Conservation (phyloP, 2,113 vertebrate genomes). For the Eulemur rufifrons region DNA sequence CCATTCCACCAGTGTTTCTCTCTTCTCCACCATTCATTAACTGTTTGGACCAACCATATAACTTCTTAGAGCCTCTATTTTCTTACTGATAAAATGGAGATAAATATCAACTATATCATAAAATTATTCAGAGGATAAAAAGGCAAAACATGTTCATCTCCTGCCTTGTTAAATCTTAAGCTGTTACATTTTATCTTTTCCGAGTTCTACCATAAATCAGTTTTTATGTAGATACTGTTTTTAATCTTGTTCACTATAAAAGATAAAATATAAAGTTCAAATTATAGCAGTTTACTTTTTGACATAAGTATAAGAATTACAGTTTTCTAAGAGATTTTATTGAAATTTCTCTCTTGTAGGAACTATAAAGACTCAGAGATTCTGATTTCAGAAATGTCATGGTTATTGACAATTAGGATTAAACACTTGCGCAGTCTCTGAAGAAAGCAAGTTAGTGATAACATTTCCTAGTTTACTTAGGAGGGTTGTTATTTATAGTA, state of each 20-base stretch:
- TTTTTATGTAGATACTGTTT: constrained; percentile 1
- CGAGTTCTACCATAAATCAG: neutral
- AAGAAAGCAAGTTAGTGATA: constrained; percentile 35
- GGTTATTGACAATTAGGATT: neutral
- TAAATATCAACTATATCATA: neutral
- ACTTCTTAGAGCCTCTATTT: neutral
- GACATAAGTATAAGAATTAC: neutral
- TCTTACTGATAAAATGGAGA: neutral
- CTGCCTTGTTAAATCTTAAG: constrained; percentile 20
- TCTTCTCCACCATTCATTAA: neutral
- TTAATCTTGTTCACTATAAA: neutral
- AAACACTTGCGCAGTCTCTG: neutral
- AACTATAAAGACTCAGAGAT: neutral
- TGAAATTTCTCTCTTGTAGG: neutral
- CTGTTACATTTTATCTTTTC: constrained; percentile 19
- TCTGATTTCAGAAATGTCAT: constrained; percentile 11
- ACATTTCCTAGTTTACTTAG: neutral
- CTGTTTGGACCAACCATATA: neutral
- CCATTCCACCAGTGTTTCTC: neutral
- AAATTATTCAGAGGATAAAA: neutral
- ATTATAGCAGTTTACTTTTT: neutral
- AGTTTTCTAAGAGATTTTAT: neutral
- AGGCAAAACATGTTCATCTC: neutral
- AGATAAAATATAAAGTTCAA: neutral
- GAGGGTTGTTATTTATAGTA: neutral